A percentile compares a stretch with the other conserved stretches of the same genome.
phyloP scores from a whole-genome alignment of 2,888 invertebrate genomes.

The Rhimphoctona megacephalus region DNA sequence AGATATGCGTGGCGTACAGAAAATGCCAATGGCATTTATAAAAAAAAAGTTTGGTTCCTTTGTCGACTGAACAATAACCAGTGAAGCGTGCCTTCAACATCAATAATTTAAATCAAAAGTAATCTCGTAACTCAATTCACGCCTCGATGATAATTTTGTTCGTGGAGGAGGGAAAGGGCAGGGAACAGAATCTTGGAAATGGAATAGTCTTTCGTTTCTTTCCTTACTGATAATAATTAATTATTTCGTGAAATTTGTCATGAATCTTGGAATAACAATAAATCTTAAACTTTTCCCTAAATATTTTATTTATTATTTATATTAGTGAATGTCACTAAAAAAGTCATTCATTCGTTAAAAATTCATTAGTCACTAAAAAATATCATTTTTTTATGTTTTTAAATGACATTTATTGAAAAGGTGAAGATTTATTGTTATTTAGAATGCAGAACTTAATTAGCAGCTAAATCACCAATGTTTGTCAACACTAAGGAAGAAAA shows the following conservation, averaged over 20 bases:
- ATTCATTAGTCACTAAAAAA: no score
- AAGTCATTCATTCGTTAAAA: no score
- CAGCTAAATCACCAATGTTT: neutral
- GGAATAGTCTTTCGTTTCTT: neutral
- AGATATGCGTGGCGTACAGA: conserved; percentile 68
- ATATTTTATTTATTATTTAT: no score
- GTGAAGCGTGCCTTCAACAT: conserved; percentile 50
- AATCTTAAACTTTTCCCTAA: neutral
- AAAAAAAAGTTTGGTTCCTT: conserved; percentile 45
- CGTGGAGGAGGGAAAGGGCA: neutral
- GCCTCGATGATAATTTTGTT: neutral
- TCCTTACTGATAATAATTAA: neutral
- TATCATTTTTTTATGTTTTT: no score
- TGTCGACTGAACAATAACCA: conserved; percentile 41
- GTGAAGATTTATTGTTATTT: no score
- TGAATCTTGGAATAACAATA: neutral
- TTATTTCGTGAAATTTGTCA: neutral
- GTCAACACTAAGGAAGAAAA: conserved; percentile 4
- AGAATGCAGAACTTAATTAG: neutral
- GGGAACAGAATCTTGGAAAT: neutral
- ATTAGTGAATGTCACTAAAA: neutral
- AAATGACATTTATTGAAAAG: no score
- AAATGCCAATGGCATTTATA: conserved; percentile 70
- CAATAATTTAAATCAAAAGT: conserved; percentile 41
- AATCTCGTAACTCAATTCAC: neutral